Percentiles rank a stretch among this genome's conserved stretches.
phyloP scores from a whole-genome alignment of 2,113 vertebrate species.

The Noctilio leporinus region DNA sequence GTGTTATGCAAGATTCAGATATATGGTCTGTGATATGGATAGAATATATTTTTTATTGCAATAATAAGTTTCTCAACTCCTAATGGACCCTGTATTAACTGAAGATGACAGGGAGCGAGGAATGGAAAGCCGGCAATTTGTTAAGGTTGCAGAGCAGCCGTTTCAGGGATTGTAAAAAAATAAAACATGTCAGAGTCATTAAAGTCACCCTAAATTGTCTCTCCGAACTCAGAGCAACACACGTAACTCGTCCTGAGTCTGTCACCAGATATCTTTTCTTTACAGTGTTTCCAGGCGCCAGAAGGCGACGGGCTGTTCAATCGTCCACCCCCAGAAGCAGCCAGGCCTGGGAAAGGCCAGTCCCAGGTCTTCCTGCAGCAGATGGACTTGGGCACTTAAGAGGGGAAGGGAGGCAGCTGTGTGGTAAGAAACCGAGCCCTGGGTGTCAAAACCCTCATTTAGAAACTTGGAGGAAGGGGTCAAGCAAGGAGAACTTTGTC shows the following conservation, averaged over 20 bases:
- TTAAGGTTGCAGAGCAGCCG: conserved; percentile 15
- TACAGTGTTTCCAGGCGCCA: background rate
- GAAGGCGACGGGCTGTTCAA: background rate
- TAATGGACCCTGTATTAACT: conserved; percentile 57
- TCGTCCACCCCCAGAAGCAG: background rate
- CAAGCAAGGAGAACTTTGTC: background rate
- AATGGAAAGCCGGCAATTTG: conserved; percentile 23
- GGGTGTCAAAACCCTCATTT: background rate
- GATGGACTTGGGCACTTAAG: background rate
- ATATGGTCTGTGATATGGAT: conserved; percentile 31
- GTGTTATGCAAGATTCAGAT: conserved; percentile 61
- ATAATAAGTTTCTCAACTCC: conserved; percentile 61
- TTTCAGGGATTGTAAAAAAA: conserved; percentile 66
- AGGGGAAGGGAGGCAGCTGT: background rate
- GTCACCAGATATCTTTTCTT: background rate
- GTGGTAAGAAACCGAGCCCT: too few relatives aligned
- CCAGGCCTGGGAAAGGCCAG: background rate
- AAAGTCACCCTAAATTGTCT: conserved; percentile 60
- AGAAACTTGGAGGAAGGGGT: background rate
- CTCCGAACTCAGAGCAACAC: conserved; percentile 59
- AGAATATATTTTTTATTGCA: conserved; percentile 66
- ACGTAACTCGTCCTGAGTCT: background rate
- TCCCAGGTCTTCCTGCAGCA: background rate
- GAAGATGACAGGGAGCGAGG: conserved; percentile 13
- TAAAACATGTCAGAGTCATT: conserved; percentile 64